Base-by-base conservation (phyloP, 2,797 vertebrate genomes). In the Spondyliosoma cantharus region DNA sequence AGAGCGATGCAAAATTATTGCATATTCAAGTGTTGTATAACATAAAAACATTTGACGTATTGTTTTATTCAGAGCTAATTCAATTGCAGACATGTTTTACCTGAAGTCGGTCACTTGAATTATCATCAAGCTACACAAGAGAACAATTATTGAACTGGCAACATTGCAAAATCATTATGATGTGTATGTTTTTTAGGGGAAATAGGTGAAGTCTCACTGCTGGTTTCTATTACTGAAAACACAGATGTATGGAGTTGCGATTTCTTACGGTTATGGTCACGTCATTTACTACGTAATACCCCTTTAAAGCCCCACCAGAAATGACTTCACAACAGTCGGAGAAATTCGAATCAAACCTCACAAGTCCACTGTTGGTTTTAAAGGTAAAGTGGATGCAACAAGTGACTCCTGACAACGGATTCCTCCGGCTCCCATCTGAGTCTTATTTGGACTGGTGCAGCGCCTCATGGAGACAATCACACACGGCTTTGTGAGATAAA, bases 401-500 rank as follows among this genome's bases (percentile, higher is more conserved):
- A 79, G 70, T 46, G 32, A 67, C 50, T 87, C 67, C 77, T 82
- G 80, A 86, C 81, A 74, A 67, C 42, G 60, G 71, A 75, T 87
- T 60, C 27, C 65, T 62, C 8, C 11, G 64, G 74, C 74, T 42
- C 48, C 82, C 90, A 91, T 91, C 89, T 91, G 91, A 90, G n/a
- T 87, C 71, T 85, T 48, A 90, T 92, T 91, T 87, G 19, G 77
- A 59, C n/a, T 14, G n/a, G 69, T 62, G 69, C 60, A 76, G 57
- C 5, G 57, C 74, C 85, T 86, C 83, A 78, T 78, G 86, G 81
- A 88, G 80, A 90, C 89, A 92, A 93, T 93, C 91, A 92, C 71
- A 74, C 71, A 79, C 66, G 82, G 86, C 85, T 90, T 78, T 83
- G 77, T 3, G 86, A 91, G 85, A 91, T 86, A 86, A 87, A 89